Conservation (phyloP, 1,140 invertebrate species). For the Caligus rogercresseyi region DNA sequence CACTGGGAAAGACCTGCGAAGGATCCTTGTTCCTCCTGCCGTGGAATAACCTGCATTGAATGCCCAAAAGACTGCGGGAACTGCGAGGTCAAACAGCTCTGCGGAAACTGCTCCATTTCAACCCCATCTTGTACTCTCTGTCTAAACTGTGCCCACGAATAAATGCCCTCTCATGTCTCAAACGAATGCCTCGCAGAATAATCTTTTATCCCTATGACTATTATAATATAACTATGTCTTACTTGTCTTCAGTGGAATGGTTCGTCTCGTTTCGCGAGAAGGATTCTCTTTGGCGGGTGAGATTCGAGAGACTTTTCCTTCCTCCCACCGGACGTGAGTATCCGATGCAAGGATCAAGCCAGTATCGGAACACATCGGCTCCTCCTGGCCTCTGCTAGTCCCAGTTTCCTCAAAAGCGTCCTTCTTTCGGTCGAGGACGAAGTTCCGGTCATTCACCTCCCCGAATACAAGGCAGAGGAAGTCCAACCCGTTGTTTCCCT, state of each 20-base stretch:
- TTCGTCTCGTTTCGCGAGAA: neutral
- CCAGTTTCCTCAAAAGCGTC: neutral
- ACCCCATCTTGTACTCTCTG: neutral
- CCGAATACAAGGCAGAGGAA: neutral
- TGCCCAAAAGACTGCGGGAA: neutral
- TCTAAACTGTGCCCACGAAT: too few relatives aligned
- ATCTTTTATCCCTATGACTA: too few relatives aligned
- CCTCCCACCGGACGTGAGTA: neutral
- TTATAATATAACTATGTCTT: too few relatives aligned
- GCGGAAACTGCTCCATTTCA: neutral
- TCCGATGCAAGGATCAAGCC: conserved; percentile 4
- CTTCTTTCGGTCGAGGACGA: neutral
- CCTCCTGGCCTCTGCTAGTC: neutral
- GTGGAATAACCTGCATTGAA: neutral
- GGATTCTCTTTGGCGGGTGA: neutral
- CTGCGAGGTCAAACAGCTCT: neutral
- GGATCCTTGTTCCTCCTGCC: neutral
- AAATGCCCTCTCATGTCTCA: too few relatives aligned
- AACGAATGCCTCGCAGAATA: too few relatives aligned
- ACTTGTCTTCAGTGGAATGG: neutral
- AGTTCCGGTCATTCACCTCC: neutral
- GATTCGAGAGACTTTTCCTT: neutral
- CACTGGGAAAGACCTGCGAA: neutral
- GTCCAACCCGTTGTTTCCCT: neutral
- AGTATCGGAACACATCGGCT: neutral